A percentile compares a stretch with the other conserved stretches of the same genome.
Evolutionary conservation across 2,888 invertebrate genomes (phyloP).

Genomic region (Erebia epiphron): DNA sequence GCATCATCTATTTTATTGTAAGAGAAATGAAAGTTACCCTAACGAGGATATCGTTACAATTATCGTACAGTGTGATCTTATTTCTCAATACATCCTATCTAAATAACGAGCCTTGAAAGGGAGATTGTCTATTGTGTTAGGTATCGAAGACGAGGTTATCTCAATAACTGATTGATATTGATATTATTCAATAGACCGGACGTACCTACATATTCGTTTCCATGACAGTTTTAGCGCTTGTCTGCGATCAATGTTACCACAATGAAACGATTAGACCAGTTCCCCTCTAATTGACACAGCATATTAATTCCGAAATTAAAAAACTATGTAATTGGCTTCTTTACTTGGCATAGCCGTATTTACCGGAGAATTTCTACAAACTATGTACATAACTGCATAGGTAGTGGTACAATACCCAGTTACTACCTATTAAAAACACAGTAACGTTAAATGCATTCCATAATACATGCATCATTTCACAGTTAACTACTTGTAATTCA

Average conservation of each 20-base stretch:
- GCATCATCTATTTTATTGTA: not conserved
- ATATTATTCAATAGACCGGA: not conserved
- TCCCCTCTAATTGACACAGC: not conserved
- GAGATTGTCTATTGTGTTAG: constrained; percentile 3
- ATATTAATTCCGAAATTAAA: too few relatives aligned
- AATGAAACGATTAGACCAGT: not conserved
- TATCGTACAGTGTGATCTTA: constrained; percentile 9
- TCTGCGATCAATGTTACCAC: not conserved
- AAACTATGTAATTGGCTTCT: too few relatives aligned
- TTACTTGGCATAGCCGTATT: too few relatives aligned
- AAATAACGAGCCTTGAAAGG: constrained; percentile 9
- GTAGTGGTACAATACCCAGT: too few relatives aligned
- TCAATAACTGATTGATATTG: not conserved
- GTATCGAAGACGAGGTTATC: not conserved
- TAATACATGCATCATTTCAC: too few relatives aligned
- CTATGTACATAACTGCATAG: too few relatives aligned
- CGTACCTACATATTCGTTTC: not conserved
- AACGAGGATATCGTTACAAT: constrained; percentile 9
- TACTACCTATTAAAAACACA: too few relatives aligned
- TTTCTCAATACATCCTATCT: constrained; percentile 10
- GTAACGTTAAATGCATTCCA: too few relatives aligned
- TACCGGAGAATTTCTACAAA: too few relatives aligned
- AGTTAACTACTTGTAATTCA: too few relatives aligned
- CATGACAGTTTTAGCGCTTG: not conserved
- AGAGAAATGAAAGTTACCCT: constrained; percentile 1